Evolutionary conservation across 1,140 invertebrate genomes (phyloP).

Genomic region (Euwallacea similis): DNA sequence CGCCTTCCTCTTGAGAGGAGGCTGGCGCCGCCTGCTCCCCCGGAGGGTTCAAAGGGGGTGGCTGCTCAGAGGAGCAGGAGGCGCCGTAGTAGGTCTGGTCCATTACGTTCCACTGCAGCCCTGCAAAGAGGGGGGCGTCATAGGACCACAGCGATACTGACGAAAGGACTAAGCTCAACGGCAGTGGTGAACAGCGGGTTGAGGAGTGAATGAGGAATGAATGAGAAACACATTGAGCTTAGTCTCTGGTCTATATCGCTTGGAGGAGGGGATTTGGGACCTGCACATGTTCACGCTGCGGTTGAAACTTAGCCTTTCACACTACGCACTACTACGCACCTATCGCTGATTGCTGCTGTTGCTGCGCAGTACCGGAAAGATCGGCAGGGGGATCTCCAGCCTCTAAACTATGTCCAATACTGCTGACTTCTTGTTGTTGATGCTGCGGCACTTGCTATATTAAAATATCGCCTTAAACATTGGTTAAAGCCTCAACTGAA

Average conservation of each 20-base stretch:
- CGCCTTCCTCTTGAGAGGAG: not conserved
- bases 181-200: slow-evolving; percentile 40
- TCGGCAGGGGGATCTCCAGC: slow-evolving; percentile 37
- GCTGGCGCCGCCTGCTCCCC: not conserved
- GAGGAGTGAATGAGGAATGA: slow-evolving; percentile 11
- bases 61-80: slow-evolving; percentile 58
- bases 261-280: slow-evolving; percentile 30
- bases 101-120: slow-evolving; percentile 71
- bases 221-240: slow-evolving; percentile 43
- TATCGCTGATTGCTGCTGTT: slow-evolving; percentile 25
- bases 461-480: slow-evolving; percentile 4
- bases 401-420: slow-evolving; percentile 20
- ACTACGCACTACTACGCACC: slow-evolving; percentile 18
- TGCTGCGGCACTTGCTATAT: slow-evolving; percentile 51
- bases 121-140: slow-evolving; percentile 56
- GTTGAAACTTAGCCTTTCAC: slow-evolving; percentile 51
- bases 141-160: slow-evolving; percentile 20
- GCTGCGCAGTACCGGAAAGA: slow-evolving; percentile 39
- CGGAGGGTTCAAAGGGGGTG: slow-evolving; percentile 17
- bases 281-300: slow-evolving; percentile 47
- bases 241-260: slow-evolving; percentile 45
- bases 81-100: slow-evolving; percentile 65
- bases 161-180: slow-evolving; percentile 50
- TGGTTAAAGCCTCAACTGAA: not conserved
- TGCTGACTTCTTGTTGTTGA: slow-evolving; percentile 43